Conservation (phyloP, 2,113 vertebrate species). For the Poeciliopsis turrubarensis region DNA sequence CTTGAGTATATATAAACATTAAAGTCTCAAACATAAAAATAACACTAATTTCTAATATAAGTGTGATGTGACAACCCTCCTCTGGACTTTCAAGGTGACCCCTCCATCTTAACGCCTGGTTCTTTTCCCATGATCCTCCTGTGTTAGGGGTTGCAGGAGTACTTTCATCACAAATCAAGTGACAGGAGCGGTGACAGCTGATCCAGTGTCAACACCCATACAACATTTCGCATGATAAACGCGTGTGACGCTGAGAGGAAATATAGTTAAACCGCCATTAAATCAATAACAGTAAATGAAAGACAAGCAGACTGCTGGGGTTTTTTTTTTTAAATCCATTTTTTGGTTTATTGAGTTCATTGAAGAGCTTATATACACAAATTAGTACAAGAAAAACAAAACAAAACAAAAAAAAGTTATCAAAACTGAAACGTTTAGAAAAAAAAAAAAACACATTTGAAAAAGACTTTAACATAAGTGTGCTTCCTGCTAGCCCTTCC, state of each 20-base stretch:
- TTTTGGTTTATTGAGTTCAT: conserved; percentile 69
- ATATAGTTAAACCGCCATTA: neutral
- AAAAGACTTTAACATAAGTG: conserved; percentile 41
- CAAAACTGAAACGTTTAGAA: conserved; percentile 50
- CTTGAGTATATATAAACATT: neutral
- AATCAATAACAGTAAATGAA: neutral
- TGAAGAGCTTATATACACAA: conserved; percentile 75
- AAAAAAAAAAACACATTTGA: conserved; percentile 35
- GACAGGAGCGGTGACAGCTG: conserved; percentile 43
- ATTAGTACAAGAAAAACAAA: conserved; percentile 60
- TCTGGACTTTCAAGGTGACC: conserved; percentile 45
- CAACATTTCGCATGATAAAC: neutral
- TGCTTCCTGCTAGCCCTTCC: conserved; percentile 3
- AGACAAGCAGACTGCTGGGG: conserved; percentile 1
- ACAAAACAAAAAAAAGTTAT: conserved; percentile 36
- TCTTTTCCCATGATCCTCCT: conserved; percentile 29
- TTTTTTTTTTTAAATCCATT: neutral
- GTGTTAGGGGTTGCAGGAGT: neutral
- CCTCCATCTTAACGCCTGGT: conserved; percentile 14
- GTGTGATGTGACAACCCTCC: too few relatives aligned
- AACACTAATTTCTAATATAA: neutral
- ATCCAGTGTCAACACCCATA: conserved; percentile 14
- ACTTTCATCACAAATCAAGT: conserved; percentile 46
- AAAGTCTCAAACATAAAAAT: neutral
- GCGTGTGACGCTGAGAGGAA: neutral